These are phyloP conservation scores for Ornithoptera priamus DNA, from an alignment of 2,888 invertebrate species.

Conservation along the genomic window DNA sequence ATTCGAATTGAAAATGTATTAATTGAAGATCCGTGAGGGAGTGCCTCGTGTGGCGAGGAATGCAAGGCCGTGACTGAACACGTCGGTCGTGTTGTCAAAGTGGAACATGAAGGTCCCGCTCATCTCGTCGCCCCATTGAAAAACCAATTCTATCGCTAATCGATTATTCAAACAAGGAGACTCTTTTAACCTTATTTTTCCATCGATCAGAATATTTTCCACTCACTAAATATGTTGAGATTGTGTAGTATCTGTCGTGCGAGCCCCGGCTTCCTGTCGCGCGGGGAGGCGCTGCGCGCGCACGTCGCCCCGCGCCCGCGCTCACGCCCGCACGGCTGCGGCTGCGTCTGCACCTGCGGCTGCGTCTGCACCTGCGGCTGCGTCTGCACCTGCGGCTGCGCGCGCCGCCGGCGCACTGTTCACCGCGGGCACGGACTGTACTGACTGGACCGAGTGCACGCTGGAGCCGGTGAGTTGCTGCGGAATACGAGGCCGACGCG, in stretches of 20 bases:
- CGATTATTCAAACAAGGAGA: too few relatives aligned
- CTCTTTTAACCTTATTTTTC: too few relatives aligned
- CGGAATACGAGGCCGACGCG: slow-evolving; percentile 57
- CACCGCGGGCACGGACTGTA: slow-evolving; percentile 41
- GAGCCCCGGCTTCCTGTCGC: slow-evolving; percentile 73
- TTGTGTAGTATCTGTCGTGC: slow-evolving; percentile 89
- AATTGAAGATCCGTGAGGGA: too few relatives aligned
- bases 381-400: background rate
- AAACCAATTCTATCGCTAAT: too few relatives aligned
- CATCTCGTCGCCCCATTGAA: too few relatives aligned
- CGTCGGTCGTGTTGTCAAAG: too few relatives aligned
- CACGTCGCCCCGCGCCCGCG: slow-evolving; percentile 32
- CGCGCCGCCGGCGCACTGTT: slow-evolving; percentile 60
- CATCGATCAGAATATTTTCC: background rate
- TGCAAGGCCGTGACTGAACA: too few relatives aligned
- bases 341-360: slow-evolving; percentile 20
- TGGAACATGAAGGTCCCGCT: too few relatives aligned
- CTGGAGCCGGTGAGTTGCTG: slow-evolving; percentile 74
- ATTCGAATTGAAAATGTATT: too few relatives aligned
- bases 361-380: slow-evolving; percentile 30
- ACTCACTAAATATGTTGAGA: slow-evolving; percentile 88
- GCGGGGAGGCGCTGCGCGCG: slow-evolving; percentile 59
- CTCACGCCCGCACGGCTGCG: slow-evolving; percentile 18
- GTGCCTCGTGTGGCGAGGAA: too few relatives aligned
- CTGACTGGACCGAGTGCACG: slow-evolving; percentile 62